phyloP scores from a whole-genome alignment of 1,140 invertebrate species.

The Cyclargus thomasi region DNA sequence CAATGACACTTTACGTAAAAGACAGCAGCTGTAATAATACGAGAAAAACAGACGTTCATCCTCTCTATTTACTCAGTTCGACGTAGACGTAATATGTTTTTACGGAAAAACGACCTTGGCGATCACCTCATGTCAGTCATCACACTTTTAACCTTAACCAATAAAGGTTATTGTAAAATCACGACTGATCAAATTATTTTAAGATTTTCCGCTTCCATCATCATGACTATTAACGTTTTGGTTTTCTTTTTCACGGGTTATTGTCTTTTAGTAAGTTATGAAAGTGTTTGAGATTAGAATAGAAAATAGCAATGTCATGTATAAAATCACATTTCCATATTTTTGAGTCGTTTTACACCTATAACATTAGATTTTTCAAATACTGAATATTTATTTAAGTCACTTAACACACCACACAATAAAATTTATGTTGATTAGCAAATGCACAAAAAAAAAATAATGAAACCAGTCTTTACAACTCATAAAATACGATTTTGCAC shows the following conservation, averaged over 20 bases:
- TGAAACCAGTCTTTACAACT: too few relatives aligned
- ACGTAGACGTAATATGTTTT: not conserved
- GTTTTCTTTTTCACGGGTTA: not conserved
- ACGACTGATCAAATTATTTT: slow-evolving; percentile 1
- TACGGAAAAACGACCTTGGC: not conserved
- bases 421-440: too few relatives aligned
- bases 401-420: too few relatives aligned
- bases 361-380: too few relatives aligned
- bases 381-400: too few relatives aligned
- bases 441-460: too few relatives aligned
- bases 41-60: not conserved
- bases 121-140: not conserved
- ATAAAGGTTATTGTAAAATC: slow-evolving; percentile 3
- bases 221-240: not conserved
- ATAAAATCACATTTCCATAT: too few relatives aligned
- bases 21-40: not conserved
- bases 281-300: too few relatives aligned
- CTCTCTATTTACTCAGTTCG: not conserved
- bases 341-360: too few relatives aligned
- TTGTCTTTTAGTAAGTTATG: not conserved
- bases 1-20: not conserved
- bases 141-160: slow-evolving; percentile 1
- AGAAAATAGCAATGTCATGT: too few relatives aligned
- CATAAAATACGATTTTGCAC: not conserved
- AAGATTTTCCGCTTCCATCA: not conserved